Evolutionary conservation across 2,888 invertebrate species (phyloP), one percentile per base, ranked within the genome.

Genomic region (Aphidius colemani): DNA sequence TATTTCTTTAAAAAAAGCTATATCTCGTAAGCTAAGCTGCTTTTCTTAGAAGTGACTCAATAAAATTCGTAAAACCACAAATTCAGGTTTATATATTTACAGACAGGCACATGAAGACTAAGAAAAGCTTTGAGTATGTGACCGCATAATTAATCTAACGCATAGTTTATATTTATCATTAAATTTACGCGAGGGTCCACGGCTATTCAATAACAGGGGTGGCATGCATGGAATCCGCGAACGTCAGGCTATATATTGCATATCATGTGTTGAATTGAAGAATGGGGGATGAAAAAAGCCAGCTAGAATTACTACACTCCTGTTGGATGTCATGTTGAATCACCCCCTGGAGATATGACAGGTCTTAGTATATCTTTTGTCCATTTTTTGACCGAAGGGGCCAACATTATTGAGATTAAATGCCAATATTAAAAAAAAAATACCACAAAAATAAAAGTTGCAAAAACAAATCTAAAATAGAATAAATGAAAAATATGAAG

Each of bases 131-230:
- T 30, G 0, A 30, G 5, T 30, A 5, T 30, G 3, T 30, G 5
- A 67, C 64, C 61, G 72, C 70, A 70, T 70, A 71, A 74, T 75
- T 82, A 82, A 82, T 82, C 81, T 81, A 71, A 69, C 79, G 79
- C 81, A 81, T 81, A 81, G 81, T 81, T 82, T 81, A 81, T 82
- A 82, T n/a, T n/a, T 81, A 81, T 82, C 81, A 81, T 81, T 82
- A 81, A 82, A 81, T 80, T 75, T 50, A 44, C 59, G 65, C 49
- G 46, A 30, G 30, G 30, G 30, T 30, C 5, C 1, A n/a, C n/a
- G 30, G 1, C 3, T 30, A 30, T 41, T 7, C 40, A 40, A 10
- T 40, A 41, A 64, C 50, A 59, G 70, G 66, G 58, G 70, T 68
- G 75, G 76, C 74, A 74, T 72, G 77, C 78, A 74, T 70, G 77